Percentiles rank a stretch among this genome's conserved stretches.
These are phyloP conservation scores for Cacatua alba DNA, from an alignment of 2,113 vertebrate species.

Conservation along the genomic window DNA sequence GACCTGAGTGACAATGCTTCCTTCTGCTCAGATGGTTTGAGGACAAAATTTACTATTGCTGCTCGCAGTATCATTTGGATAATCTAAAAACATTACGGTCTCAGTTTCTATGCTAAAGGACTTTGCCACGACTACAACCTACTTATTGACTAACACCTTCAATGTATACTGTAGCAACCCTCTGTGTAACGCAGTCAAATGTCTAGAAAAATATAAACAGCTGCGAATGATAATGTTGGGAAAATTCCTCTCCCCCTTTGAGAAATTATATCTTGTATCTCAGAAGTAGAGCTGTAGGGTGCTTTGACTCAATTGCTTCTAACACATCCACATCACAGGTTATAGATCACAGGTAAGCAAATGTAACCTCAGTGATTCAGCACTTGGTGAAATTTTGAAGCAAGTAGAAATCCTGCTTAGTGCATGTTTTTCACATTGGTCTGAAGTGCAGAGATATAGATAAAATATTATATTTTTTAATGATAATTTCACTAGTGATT, in stretches of 20 bases:
- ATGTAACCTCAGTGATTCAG: background rate
- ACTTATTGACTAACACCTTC: background rate
- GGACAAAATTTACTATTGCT: background rate
- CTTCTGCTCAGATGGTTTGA: background rate
- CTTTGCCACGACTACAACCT: background rate
- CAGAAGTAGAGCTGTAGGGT: background rate
- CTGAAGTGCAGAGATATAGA: background rate
- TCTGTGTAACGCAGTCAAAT: background rate
- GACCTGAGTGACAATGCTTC: background rate
- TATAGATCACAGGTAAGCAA: background rate
- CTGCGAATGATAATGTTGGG: background rate
- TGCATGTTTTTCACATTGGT: background rate
- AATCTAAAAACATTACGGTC: background rate
- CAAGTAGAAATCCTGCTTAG: background rate
- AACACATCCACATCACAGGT: background rate
- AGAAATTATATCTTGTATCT: background rate
- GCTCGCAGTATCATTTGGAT: background rate
- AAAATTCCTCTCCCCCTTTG: background rate
- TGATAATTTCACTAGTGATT: background rate
- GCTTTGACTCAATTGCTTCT: background rate
- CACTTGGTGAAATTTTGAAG: background rate
- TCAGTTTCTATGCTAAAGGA: background rate
- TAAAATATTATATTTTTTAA: background rate
- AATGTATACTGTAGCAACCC: background rate
- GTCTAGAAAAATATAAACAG: background rate